Evolutionary conservation across 2,797 vertebrate genomes (phyloP).

Genomic region (Neopelma chrysocephalum): DNA sequence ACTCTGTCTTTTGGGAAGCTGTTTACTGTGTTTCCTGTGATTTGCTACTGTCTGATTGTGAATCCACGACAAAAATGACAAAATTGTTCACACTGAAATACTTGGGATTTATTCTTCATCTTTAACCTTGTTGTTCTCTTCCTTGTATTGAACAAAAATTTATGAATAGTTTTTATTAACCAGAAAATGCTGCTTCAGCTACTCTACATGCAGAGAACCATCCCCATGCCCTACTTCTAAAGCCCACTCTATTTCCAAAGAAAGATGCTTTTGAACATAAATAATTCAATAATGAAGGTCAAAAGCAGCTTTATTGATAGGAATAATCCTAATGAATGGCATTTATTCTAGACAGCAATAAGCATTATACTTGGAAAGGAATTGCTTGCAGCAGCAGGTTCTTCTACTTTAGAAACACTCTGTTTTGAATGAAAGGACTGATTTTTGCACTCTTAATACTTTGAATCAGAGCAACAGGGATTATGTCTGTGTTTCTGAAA

Average conservation of each 20-base stretch:
- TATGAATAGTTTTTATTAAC: conserved; percentile 27
- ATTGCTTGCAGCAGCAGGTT: conserved; percentile 37
- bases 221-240: not conserved
- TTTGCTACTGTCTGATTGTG: not conserved
- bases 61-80: not conserved
- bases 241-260: conserved; percentile 15
- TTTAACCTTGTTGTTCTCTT: not conserved
- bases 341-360: conserved; percentile 12
- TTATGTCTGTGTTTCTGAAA: not conserved
- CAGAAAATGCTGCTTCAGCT: conserved; percentile 29
- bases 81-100: not conserved
- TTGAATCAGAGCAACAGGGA: not conserved
- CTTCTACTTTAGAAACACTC: conserved; percentile 13
- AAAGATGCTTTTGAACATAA: conserved; percentile 40
- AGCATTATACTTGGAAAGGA: conserved; percentile 27
- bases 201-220: not conserved
- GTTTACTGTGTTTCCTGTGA: not conserved
- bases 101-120: not conserved
- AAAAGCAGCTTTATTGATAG: conserved; percentile 43
- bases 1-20: not conserved
- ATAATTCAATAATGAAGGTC: conserved; percentile 46
- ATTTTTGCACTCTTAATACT: not conserved
- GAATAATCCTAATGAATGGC: conserved; percentile 40
- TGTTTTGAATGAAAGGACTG: not conserved
- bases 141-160: not conserved